These are phyloP conservation scores for Euschistus heros DNA, from an alignment of 1,140 invertebrate species.

Conservation along the genomic window DNA sequence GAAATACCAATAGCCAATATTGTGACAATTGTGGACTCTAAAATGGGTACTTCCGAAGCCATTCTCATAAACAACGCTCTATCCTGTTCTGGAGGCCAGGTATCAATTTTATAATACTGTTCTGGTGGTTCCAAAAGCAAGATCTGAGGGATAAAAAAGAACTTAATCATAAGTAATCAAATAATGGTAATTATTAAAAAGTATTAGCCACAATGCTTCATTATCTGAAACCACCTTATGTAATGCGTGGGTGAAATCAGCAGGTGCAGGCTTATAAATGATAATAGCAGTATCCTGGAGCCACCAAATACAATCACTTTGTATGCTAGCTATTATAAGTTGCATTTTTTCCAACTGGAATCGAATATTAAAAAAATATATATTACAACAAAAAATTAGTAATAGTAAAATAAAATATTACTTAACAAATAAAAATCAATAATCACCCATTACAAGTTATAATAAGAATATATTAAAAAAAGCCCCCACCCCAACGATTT, in stretches of 20 bases:
- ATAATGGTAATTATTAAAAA: neutral
- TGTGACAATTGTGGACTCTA: conserved; percentile 29
- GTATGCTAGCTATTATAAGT: conserved; percentile 60
- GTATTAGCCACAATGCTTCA: neutral
- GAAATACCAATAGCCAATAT: conserved; percentile 29
- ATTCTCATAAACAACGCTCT: conserved; percentile 64
- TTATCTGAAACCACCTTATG: conserved; percentile 51
- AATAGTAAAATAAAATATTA: too few species aligned
- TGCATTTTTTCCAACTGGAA: conserved; percentile 47
- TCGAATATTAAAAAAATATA: neutral
- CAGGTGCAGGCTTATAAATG: conserved; percentile 57
- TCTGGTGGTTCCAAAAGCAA: conserved; percentile 75
- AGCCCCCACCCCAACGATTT: too few species aligned
- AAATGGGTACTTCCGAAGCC: conserved; percentile 59
- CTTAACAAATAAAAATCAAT: neutral
- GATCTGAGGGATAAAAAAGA: conserved; percentile 37
- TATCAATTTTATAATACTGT: conserved; percentile 82
- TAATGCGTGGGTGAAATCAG: conserved; percentile 66
- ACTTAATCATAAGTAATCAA: neutral
- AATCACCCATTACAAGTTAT: too few species aligned
- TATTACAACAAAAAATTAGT: too few species aligned
- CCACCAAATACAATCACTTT: conserved; percentile 75
- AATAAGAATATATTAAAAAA: too few species aligned
- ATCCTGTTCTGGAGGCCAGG: conserved; percentile 87
- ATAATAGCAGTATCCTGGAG: conserved; percentile 66